phyloP scores from a whole-genome alignment of 2,888 invertebrate species.

The Cephus pulcher region DNA sequence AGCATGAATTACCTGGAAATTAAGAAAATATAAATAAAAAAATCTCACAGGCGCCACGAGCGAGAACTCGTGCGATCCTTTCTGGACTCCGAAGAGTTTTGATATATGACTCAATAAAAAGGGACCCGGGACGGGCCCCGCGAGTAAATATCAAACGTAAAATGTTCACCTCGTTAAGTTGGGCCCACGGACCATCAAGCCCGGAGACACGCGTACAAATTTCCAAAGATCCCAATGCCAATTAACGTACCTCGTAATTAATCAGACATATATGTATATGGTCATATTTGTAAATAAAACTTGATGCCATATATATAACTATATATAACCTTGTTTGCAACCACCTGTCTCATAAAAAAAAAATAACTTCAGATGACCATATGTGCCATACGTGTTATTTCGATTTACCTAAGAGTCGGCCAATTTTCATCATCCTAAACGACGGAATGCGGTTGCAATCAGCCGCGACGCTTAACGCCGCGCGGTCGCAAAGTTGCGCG shows the following conservation, averaged over 20 bases:
- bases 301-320: not conserved
- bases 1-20: not conserved
- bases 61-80: conserved; percentile 3
- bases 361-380: not conserved
- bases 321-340: not conserved
- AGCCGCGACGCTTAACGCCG: conserved; percentile 8
- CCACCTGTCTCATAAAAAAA: not conserved
- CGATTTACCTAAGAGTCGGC: not conserved
- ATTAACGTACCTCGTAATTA: conserved; percentile 44
- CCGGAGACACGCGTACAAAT: conserved; percentile 33
- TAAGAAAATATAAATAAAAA: not conserved
- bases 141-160: conserved; percentile 61
- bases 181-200: not conserved
- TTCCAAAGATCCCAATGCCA: conserved; percentile 29
- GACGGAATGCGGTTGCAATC: conserved; percentile 17
- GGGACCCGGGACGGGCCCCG: conserved; percentile 51
- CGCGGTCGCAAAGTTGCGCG: conserved; percentile 19
- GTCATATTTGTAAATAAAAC: not conserved
- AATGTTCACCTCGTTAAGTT: conserved; percentile 60
- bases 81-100: conserved; percentile 32
- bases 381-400: not conserved
- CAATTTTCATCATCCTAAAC: not conserved
- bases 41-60: not conserved
- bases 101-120: conserved; percentile 65
- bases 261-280: not conserved